These are phyloP conservation scores for Lytechinus variegatus DNA, from an alignment of 35 echinoderm and acorn worm species.

Conservation along the genomic window DNA sequence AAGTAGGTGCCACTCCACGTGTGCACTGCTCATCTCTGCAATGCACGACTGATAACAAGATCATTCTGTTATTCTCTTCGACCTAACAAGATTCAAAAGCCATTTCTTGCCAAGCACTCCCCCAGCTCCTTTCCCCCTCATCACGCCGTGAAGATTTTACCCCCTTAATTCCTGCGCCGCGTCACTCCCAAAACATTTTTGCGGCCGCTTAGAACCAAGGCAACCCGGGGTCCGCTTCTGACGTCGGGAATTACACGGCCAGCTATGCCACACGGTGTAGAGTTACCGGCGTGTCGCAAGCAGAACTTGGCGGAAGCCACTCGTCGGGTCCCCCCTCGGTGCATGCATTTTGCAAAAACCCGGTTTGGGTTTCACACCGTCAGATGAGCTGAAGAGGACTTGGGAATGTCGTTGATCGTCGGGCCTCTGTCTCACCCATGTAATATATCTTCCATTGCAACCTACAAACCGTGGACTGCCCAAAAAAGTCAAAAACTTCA, in stretches of 20 bases:
- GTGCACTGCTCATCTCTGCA: background rate
- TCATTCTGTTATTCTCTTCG: background rate
- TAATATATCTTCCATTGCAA: conserved; percentile 48
- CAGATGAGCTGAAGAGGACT: conserved; percentile 22
- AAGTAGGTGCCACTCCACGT: background rate
- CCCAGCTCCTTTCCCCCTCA: background rate
- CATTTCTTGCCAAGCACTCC: background rate
- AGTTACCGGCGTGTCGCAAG: conserved; percentile 16
- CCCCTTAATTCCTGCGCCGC: background rate
- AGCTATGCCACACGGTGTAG: conserved; percentile 38
- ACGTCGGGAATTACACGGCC: conserved; percentile 34
- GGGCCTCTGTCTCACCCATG: conserved; percentile 29
- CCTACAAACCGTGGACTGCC: conserved; percentile 22
- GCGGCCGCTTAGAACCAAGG: background rate
- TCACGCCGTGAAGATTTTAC: conserved; percentile 3
- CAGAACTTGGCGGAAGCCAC: background rate
- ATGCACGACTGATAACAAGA: background rate
- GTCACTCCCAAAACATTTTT: conserved; percentile 35
- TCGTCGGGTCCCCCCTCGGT: conserved; percentile 13
- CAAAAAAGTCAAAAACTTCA: conserved; percentile 48
- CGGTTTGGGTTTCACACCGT: conserved; percentile 25
- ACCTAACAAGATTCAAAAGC: background rate
- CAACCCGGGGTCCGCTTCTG: background rate
- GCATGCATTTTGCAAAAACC: conserved; percentile 49
- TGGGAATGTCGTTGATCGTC: conserved; percentile 44